Evolutionary conservation across 2,888 invertebrate genomes (phyloP).

Genomic region (Calameuta filiformis): DNA sequence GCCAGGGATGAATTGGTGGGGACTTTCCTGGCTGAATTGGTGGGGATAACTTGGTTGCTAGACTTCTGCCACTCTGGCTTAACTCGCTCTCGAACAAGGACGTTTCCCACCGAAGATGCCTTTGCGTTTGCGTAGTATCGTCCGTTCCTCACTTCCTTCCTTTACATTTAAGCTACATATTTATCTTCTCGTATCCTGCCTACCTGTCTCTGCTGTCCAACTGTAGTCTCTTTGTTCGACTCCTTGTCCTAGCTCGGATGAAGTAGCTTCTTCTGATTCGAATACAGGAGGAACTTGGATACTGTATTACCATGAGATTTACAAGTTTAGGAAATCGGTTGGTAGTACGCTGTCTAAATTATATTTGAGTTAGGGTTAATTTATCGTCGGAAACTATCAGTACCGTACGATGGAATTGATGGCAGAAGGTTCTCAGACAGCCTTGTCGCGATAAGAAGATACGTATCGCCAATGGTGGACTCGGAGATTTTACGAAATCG

Average conservation of each 20-base stretch:
- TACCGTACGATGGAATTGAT: neutral
- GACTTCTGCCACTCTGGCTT: constrained; percentile 33
- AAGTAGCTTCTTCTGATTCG: neutral
- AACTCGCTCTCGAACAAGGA: constrained; percentile 38
- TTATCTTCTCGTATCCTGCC: neutral
- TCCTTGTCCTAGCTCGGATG: neutral
- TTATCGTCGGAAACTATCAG: constrained; percentile 22
- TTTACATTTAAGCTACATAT: neutral
- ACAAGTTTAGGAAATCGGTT: neutral
- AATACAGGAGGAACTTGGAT: neutral
- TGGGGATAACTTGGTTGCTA: constrained; percentile 29
- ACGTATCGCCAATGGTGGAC: neutral
- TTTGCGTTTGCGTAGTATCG: neutral
- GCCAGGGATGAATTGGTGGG: constrained; percentile 12
- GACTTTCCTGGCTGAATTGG: constrained; percentile 11
- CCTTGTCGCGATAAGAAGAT: neutral
- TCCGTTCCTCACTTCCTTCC: neutral
- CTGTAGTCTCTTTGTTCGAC: neutral
- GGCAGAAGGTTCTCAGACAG: neutral
- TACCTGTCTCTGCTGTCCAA: neutral
- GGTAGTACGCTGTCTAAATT: neutral
- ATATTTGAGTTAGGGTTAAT: constrained; percentile 15
- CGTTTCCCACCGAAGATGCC: constrained; percentile 13
- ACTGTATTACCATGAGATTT: neutral
- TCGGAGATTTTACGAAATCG: neutral